Percentiles rank a stretch among this genome's conserved stretches.
phyloP scores from a whole-genome alignment of 2,113 vertebrate species.

The Mesitornis unicolor region DNA sequence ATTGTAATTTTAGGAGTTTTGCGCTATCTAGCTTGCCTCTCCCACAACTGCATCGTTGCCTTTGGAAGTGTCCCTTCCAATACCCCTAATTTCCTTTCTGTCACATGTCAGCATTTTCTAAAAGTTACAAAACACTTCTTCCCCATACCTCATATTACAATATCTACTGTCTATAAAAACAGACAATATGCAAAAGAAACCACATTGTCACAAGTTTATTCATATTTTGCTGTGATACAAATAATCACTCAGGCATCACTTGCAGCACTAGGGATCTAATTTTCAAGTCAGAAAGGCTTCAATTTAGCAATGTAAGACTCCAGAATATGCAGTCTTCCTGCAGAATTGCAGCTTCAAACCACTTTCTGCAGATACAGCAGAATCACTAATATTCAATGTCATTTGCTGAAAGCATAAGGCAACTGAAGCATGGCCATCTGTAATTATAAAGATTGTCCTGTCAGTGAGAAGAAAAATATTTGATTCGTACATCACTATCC shows the following conservation, averaged over 20 bases:
- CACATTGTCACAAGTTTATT: not conserved
- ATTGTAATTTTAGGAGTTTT: not conserved
- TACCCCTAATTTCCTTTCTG: not conserved
- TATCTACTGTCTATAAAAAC: not conserved
- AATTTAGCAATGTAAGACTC: not conserved
- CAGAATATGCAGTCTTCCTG: not conserved
- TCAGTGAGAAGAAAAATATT: slow-evolving; percentile 42
- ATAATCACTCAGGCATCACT: not conserved
- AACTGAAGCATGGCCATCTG: slow-evolving; percentile 5
- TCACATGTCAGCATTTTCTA: not conserved
- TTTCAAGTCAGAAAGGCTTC: not conserved
- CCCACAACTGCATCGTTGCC: rapidly evolving
- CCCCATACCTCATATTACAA: not conserved
- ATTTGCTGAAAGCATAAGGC: slow-evolving; percentile 38
- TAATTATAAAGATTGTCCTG: slow-evolving; percentile 46
- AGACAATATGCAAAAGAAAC: not conserved
- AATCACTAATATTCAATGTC: slow-evolving; percentile 31
- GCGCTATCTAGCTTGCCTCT: not conserved
- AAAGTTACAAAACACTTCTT: not conserved
- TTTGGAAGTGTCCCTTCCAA: not conserved
- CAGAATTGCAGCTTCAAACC: slow-evolving; percentile 7
- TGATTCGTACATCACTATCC: not conserved
- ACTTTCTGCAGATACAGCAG: not conserved
- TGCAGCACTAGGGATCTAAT: not conserved
- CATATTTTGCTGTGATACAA: not conserved